These are phyloP conservation scores for Pangasius krempfi DNA, from an alignment of 2,797 vertebrate genomes.

Conservation along the genomic window DNA sequence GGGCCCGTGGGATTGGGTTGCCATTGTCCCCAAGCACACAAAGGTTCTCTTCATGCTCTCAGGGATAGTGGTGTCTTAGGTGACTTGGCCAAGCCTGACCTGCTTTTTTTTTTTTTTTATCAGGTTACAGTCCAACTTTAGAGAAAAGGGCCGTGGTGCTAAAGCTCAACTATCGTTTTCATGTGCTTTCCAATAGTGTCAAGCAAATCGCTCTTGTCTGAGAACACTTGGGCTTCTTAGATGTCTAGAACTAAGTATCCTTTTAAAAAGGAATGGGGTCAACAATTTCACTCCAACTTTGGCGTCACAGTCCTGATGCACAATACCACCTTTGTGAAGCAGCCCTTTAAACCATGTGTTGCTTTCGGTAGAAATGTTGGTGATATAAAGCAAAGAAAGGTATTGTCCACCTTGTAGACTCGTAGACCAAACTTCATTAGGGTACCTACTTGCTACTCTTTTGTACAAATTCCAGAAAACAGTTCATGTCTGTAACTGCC, in stretches of 20 bases:
- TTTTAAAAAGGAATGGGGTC: slow-evolving; percentile 22
- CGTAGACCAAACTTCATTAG: neutral
- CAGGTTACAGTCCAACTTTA: slow-evolving; percentile 65
- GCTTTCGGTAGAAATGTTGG: slow-evolving; percentile 8
- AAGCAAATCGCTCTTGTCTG: slow-evolving; percentile 23
- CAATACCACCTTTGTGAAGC: slow-evolving; percentile 40
- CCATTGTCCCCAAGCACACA: slow-evolving; percentile 53
- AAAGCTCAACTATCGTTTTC: slow-evolving; percentile 58
- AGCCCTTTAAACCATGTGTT: slow-evolving; percentile 18
- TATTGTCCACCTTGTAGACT: neutral
- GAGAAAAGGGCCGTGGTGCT: slow-evolving; percentile 62
- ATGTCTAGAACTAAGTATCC: slow-evolving; percentile 33
- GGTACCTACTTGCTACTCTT: neutral
- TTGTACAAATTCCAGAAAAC: neutral
- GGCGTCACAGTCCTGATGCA: neutral
- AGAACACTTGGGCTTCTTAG: slow-evolving; percentile 34
- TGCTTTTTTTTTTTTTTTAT: slow-evolving; percentile 57
- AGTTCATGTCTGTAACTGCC: neutral
- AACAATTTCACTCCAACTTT: slow-evolving; percentile 28
- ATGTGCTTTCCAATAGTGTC: slow-evolving; percentile 30
- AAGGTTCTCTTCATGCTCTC: slow-evolving; percentile 56
- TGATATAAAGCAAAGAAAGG: neutral
- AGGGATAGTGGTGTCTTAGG: slow-evolving; percentile 55
- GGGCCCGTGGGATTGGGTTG: slow-evolving; percentile 55
- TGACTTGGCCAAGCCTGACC: slow-evolving; percentile 57